These are phyloP conservation scores for Parus major DNA, from an alignment of 2,113 vertebrate species.

Conservation along the genomic window DNA sequence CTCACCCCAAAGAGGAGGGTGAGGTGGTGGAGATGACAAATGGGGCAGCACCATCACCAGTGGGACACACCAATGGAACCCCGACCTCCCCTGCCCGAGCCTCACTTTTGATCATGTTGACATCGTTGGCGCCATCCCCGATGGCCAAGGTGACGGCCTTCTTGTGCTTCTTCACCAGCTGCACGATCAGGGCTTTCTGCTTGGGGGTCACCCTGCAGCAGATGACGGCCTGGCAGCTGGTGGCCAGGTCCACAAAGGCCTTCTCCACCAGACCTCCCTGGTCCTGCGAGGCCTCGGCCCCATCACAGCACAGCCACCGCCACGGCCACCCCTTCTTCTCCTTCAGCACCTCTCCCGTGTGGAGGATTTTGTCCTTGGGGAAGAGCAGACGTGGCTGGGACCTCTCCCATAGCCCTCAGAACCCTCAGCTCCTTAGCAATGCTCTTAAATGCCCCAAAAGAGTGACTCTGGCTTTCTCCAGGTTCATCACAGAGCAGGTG, in stretches of 20 bases:
- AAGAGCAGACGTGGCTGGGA: not conserved
- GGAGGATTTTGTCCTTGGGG: conserved; percentile 67
- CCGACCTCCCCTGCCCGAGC: accelerated
- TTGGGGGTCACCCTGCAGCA: conserved; percentile 92
- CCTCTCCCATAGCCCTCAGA: not conserved
- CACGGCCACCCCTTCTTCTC: not conserved
- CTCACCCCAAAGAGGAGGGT: not conserved
- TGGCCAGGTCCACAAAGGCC: conserved; percentile 84
- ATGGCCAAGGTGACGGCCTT: conserved; percentile 84
- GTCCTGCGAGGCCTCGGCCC: accelerated
- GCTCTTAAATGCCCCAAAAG: not conserved
- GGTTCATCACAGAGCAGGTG: not conserved
- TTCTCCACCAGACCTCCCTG: conserved; percentile 63
- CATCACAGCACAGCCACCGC: not conserved
- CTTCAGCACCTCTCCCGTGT: conserved; percentile 9
- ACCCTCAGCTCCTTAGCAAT: not conserved
- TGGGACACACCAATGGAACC: accelerated
- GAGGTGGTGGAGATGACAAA: not conserved
- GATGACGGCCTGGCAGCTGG: conserved; percentile 86
- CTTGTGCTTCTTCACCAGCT: conserved; percentile 85
- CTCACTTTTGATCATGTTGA: conserved; percentile 98
- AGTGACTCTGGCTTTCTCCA: not conserved
- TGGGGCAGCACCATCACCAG: not conserved
- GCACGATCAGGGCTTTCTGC: conserved; percentile 88
- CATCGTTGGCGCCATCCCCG: conserved; percentile 92